These are phyloP conservation scores for Platerodrilus igneus DNA, from an alignment of 2,888 invertebrate species.

Conservation along the genomic window DNA sequence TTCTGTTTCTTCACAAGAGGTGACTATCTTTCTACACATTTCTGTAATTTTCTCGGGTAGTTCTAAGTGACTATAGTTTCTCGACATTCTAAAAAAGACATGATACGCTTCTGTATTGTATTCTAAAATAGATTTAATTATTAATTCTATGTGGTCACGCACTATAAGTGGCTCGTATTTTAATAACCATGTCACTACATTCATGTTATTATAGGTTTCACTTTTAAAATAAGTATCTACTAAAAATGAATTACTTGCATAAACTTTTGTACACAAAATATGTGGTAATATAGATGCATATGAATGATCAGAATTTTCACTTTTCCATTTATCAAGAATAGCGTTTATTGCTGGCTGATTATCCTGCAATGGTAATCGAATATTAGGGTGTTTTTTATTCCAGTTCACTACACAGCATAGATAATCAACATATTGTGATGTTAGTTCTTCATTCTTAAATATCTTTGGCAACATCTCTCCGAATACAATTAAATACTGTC, in stretches of 20 bases:
- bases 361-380: constrained; percentile 5
- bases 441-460: background rate
- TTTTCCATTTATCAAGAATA: background rate
- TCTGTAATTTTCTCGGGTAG: constrained; percentile 5
- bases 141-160: background rate
- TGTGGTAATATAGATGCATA: too few species aligned
- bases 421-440: background rate
- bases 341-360: constrained; percentile 3
- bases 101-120: background rate
- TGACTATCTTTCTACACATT: background rate
- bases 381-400: constrained; percentile 10
- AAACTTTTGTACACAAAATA: too few species aligned
- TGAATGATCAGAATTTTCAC: too few species aligned
- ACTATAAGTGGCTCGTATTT: constrained; percentile 1
- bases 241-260: too few species aligned
- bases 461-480: constrained; percentile 4
- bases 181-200: too few species aligned
- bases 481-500: constrained; percentile 9
- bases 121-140: background rate
- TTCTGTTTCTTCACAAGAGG: too few species aligned
- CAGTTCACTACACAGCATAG: constrained; percentile 8
- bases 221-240: too few species aligned
- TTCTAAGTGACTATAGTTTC: constrained; percentile 5
- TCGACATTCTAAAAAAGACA: constrained; percentile 2
- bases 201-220: too few species aligned